These are phyloP conservation scores for Catharus minimus DNA, from an alignment of 2,113 vertebrate genomes.

Conservation along the genomic window DNA sequence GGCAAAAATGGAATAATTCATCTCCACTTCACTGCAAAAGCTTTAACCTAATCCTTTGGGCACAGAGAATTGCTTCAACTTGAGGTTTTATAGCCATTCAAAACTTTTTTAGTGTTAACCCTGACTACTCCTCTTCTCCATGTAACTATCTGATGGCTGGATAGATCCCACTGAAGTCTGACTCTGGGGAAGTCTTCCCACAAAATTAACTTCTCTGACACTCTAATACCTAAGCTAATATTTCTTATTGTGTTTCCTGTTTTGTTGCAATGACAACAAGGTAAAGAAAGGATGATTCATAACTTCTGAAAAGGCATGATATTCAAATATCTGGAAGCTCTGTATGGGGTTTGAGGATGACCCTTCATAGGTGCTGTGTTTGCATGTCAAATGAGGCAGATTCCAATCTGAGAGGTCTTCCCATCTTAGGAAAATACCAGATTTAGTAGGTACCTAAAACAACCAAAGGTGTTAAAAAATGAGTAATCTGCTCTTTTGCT, in stretches of 20 bases:
- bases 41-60: conserved; percentile 15
- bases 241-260: not conserved
- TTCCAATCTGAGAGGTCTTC: not conserved
- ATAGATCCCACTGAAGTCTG: not conserved
- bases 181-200: not conserved
- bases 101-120: conserved; percentile 14
- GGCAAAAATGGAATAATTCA: not conserved
- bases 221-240: not conserved
- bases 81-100: not conserved
- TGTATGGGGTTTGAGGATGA: not conserved
- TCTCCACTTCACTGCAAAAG: not conserved
- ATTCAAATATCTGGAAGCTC: not conserved
- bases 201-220: not conserved
- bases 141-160: not conserved
- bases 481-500: not conserved
- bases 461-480: not conserved
- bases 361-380: not conserved
- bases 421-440: not conserved
- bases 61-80: not conserved
- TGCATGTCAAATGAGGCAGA: not conserved
- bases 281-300: not conserved
- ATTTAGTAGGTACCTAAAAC: not conserved
- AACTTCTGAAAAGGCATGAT: not conserved
- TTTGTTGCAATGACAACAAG: not conserved
- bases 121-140: not conserved